These are phyloP conservation scores for Anguilla pacifica DNA, from an alignment of 2,797 vertebrate species.

Conservation along the genomic window DNA sequence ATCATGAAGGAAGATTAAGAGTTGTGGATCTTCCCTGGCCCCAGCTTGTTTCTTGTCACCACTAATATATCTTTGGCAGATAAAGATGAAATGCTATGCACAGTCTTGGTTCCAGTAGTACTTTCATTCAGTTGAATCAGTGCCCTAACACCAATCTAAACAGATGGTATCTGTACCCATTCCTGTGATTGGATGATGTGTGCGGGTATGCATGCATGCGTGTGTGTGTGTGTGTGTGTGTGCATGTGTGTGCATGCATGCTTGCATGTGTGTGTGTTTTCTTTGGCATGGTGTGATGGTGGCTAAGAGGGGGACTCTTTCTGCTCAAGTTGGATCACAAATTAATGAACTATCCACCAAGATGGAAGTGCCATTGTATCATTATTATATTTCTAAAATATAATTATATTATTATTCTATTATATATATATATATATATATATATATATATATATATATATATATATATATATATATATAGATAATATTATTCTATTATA, in stretches of 20 bases:
- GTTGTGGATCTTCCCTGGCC: background rate
- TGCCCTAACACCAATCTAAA: slow-evolving; percentile 15
- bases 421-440: too few species aligned
- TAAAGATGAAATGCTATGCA: background rate
- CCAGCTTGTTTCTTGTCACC: background rate
- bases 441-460: too few species aligned
- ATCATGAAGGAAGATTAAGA: slow-evolving; percentile 22
- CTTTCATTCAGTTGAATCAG: slow-evolving; percentile 13
- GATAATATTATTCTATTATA: too few species aligned
- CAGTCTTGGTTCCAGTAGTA: background rate
- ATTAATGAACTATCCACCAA: background rate
- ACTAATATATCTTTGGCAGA: background rate
- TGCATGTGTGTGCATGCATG: slow-evolving; percentile 1
- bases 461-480: too few species aligned
- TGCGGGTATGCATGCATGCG: background rate
- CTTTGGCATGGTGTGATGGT: background rate
- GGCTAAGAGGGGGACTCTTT: background rate
- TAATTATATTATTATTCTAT: too few species aligned
- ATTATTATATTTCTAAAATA: background rate
- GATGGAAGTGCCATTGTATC: too few species aligned
- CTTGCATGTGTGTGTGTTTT: background rate
- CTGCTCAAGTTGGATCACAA: background rate
- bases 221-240: slow-evolving; percentile 15
- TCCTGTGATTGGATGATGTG: slow-evolving; percentile 7
- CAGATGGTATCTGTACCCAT: slow-evolving; percentile 11